phyloP scores from a whole-genome alignment of 64 coral and sea anemone species.

The Montipora efflorescens region DNA sequence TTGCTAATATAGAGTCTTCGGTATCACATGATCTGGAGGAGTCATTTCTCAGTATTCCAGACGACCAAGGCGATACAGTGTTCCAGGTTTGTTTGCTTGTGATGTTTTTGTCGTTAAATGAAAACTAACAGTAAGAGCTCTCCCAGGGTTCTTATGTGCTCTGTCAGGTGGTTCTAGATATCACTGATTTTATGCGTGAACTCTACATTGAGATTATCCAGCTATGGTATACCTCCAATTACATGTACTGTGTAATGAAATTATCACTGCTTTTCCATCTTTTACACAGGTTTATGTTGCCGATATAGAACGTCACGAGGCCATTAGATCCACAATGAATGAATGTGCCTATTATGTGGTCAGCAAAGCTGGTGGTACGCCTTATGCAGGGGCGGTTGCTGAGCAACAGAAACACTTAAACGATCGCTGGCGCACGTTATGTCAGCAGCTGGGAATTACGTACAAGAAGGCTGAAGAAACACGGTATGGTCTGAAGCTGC shows the following conservation, averaged over 20 bases:
- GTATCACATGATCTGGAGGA: conserved; percentile 89
- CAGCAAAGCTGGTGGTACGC: conserved; percentile 74
- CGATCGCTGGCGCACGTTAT: conserved; percentile 95
- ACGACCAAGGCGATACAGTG: conserved; percentile 92
- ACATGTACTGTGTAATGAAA: not conserved
- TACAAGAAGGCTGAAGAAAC: conserved; percentile 99
- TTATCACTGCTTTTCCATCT: not conserved
- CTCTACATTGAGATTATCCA: too few relatives aligned
- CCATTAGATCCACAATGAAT: conserved; percentile 77
- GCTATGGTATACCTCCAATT: too few relatives aligned
- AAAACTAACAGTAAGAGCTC: too few relatives aligned
- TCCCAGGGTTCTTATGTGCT: not conserved
- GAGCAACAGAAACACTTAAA: conserved; percentile 87
- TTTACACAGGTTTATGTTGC: conserved; percentile 82
- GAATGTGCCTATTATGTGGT: conserved; percentile 92
- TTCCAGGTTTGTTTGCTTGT: conserved; percentile 71
- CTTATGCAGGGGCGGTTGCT: conserved; percentile 69
- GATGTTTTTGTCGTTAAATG: not conserved
- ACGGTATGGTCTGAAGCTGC: conserved; percentile 84
- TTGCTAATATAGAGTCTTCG: conserved; percentile 78
- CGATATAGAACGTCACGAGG: conserved; percentile 93
- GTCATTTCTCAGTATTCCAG: conserved; percentile 89
- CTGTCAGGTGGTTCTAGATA: not conserved
- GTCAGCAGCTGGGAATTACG: conserved; percentile 94
- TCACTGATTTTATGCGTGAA: too few relatives aligned